Evolutionary conservation across 1,140 invertebrate genomes (phyloP).

Genomic region (Hormaphis cornu): DNA sequence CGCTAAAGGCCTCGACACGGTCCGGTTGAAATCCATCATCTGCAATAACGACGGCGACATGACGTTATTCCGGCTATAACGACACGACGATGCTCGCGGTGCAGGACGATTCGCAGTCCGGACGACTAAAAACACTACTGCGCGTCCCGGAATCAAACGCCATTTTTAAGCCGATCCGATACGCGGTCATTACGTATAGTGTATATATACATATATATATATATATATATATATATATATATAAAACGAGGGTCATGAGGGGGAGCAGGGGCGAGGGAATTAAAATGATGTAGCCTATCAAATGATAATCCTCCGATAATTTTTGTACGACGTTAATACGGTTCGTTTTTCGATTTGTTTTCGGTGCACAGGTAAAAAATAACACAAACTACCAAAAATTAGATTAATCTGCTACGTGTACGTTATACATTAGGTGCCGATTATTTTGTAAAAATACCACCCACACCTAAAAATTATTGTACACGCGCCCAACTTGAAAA

Average conservation of each 20-base stretch:
- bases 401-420: no score
- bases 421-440: no score
- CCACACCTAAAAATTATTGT: no score
- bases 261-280: background rate
- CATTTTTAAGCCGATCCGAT: conserved; percentile 4
- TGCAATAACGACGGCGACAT: background rate
- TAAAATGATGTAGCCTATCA: conserved; percentile 21
- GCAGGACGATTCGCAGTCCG: background rate
- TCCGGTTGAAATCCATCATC: conserved; percentile 23
- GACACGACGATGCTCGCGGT: no score
- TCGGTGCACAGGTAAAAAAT: no score
- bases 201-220: background rate
- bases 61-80: background rate
- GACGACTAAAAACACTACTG: conserved; percentile 25
- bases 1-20: conserved; percentile 6
- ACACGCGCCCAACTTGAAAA: no score
- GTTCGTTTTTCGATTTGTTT: background rate
- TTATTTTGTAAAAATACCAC: no score
- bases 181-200: no score
- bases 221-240: background rate
- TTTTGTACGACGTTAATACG: background rate
- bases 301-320: conserved; percentile 8
- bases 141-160: background rate
- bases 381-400: no score
- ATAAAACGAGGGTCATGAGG: background rate